Evolutionary conservation across 2,113 vertebrate genomes (phyloP), one percentile per base, ranked within the genome.

Genomic region (Miniopterus natalensis): DNA sequence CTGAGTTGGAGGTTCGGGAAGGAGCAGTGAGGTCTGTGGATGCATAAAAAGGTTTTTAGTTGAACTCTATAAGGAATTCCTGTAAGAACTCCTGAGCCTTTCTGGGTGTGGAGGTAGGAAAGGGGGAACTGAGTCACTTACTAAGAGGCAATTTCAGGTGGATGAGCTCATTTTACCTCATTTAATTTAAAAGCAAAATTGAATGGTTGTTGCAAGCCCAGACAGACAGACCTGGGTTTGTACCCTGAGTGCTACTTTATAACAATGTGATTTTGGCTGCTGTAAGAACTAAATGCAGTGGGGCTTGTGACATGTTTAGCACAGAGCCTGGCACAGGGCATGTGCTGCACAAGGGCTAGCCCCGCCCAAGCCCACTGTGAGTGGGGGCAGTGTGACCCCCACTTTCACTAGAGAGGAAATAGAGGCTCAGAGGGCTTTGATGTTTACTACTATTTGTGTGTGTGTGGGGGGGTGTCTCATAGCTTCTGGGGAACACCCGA

Each of bases 151-250:
- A 0, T 49, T 66, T 66, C 21, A 63, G 55, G 31, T 17, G n/a
- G 25, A 57, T 57, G 40, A 74, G 31, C 36, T 83, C 65, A 71
- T 85, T 66, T 77, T 31, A n/a, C 47, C 27, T 85, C 63, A 79
- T 45, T 73, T 81, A 68, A 86, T 36, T 6, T 7, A 90, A 83
- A 94, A 74, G 13, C 20, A 92, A 81, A 61, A 92, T 45, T 9
- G 42, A 49, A 29, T 15, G 45, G 36, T 31, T 66, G 42, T 61
- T 77, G 25, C 17, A 74, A 71, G 47, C 31, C 86, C 47, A 55
- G 47, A 6, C 51, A 90, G 92, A 61, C 20, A 65, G 65, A 20
- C 27, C 23, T 81, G 49, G 8, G 51, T 45, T 51, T 70, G 29
- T 65, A 61, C 5, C 11, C 40, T 57, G 20, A 63, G 20, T 49